Evolutionary conservation across 2,888 invertebrate species (phyloP), one percentile per base, ranked within the genome.

Genomic region (Amaurobius ferox): DNA sequence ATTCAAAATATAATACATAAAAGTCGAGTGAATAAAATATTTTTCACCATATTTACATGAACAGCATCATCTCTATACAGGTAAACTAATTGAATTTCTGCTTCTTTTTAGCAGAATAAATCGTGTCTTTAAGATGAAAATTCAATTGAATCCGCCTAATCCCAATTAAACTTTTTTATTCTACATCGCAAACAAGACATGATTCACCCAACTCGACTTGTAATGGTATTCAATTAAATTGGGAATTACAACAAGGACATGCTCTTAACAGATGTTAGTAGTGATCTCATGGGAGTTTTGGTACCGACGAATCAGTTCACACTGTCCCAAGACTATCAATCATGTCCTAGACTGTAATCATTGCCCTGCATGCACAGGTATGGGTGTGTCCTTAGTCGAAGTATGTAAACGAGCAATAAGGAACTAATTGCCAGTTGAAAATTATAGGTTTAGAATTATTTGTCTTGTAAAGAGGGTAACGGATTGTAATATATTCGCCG

Each of bases 181-280:
- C 62, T 26, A 44, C 26, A 67, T 35, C 39, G 73, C n/a, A 68
- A 74, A 70, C 68, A 70, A 48, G 68, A 62, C 80, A 61, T 61
- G 80, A 64, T 40, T 78, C 32, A 32, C 40, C 55, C 40, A 29
- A 62, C 39, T 62, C 28, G 11, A 76, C 32, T 64, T 67, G 66
- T 78, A 85, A 85, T 85, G 83, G 23, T 71, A 85, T 85, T 85
- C 71, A 85, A 85, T 85, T 77, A 85, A 85, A 77, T 71, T 72
- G 83, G 66, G 72, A 85, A 85, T 85, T 85, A 85, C 83, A 85
- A 40, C 77, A 77, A 77, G 77, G 72, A 85, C 83, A 85, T 67
- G 83, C 66, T 67, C 72, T 71, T 77, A 77, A 85, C 83, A 85
- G 72, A 85, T 85, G 83, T 85, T 77, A 66, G 83, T 66, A 77